A percentile compares a stretch with the other conserved stretches of the same genome.
phyloP scores from a whole-genome alignment of 1,140 invertebrate genomes.

The Lamellibrachia luymesi region DNA sequence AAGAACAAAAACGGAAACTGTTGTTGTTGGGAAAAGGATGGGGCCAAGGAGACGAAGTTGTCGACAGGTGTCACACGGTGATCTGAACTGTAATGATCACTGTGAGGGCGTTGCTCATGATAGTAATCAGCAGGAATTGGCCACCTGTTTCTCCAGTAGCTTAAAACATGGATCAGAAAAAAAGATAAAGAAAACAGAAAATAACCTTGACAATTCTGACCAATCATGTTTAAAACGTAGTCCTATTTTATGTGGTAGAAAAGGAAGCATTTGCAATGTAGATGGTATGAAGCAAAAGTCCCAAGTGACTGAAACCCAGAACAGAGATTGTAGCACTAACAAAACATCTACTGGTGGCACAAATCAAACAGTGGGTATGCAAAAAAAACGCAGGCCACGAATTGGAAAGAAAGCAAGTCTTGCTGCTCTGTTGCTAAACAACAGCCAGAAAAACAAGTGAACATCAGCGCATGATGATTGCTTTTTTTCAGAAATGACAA shows the following conservation, averaged over 20 bases:
- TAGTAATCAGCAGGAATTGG: background rate
- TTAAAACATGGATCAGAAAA: background rate
- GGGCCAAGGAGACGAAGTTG: background rate
- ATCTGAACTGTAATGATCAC: background rate
- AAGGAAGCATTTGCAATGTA: background rate
- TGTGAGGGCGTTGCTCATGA: background rate
- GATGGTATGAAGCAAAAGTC: background rate
- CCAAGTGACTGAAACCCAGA: background rate
- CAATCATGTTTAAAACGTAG: background rate
- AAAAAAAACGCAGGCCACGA: background rate
- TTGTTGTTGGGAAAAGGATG: background rate
- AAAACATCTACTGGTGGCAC: background rate
- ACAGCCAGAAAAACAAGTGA: background rate
- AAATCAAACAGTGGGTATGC: background rate
- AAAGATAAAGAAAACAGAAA: background rate
- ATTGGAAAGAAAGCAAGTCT: slow-evolving; percentile 5
- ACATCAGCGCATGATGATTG: background rate
- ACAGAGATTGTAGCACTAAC: background rate
- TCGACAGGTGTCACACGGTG: background rate
- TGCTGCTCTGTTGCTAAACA: background rate
- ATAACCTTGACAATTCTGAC: background rate
- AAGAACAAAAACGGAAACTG: background rate
- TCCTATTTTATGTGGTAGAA: background rate
- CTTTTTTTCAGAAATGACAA: background rate
- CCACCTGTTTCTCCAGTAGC: background rate